Conservation (phyloP, 2,113 vertebrate species). For the Phrynosoma blainvillii region DNA sequence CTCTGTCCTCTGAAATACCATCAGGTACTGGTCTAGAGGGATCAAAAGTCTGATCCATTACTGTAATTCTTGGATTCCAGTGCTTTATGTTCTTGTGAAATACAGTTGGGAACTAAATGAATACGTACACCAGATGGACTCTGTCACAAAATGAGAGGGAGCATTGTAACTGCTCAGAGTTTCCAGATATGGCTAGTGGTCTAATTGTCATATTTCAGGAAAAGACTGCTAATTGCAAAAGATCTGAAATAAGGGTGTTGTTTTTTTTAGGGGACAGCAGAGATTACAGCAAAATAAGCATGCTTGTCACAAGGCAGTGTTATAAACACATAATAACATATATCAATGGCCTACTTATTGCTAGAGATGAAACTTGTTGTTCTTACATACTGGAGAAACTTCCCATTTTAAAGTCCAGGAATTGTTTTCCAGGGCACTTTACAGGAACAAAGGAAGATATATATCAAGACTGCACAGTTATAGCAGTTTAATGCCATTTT, state of each 20-base stretch:
- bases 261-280: background rate
- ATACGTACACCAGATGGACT: slow-evolving; percentile 4
- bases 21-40: background rate
- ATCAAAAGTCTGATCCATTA: background rate
- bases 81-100: slow-evolving; percentile 5
- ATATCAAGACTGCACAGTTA: too few relatives aligned
- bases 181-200: background rate
- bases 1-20: background rate
- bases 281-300: background rate
- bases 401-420: background rate
- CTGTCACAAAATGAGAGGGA: background rate
- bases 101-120: background rate
- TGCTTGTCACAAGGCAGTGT: background rate
- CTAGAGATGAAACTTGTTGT: background rate
- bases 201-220: background rate
- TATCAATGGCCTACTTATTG: background rate
- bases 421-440: background rate
- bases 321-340: background rate
- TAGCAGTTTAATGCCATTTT: too few relatives aligned
- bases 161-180: background rate
- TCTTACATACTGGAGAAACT: background rate
- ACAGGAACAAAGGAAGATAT: background rate
- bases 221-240: background rate
- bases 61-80: background rate
- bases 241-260: background rate